Base-by-base conservation (phyloP, 2,888 invertebrate genomes). In the Polydrusus tereticollis region DNA sequence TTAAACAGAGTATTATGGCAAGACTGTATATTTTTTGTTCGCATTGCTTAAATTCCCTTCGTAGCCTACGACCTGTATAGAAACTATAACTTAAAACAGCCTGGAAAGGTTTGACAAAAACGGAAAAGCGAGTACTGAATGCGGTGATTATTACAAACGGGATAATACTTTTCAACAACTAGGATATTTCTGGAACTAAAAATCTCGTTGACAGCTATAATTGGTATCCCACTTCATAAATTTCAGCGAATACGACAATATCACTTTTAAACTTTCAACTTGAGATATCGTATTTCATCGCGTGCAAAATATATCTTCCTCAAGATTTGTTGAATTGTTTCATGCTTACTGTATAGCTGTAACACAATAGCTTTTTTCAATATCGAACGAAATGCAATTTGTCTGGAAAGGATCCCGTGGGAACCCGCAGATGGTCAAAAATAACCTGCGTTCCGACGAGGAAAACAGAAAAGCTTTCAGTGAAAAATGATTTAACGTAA, bases 281-380 rank as follows among this genome's bases (percentile, higher is more conserved):
- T 41, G 16, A 16, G 16, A 41, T 41, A 16, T 41, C 6, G 16
- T 41, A 41, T 41, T 41, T 41, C 6, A 3, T 41, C 12, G 16
- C 16, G 16, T 45, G 21, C 20, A 20, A 20, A n/a, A 47, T 23
- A 23, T 23, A 1, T 20, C 20, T 10, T 23, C n/a, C 21, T 23
- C 21, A 21, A 47, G 47, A 47, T 47, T 47, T 47, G 4, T n/a
- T 16, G n/a, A 23, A 47, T 47, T 23, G n/a, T 47, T 23, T 23
- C 23, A 47, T 23, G 23, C n/a, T 21, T 47, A 14, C 47, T 10
- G 47, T 23, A n/a, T 23, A 47, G 20, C 47, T 12, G 21, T 47
- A 47, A 47, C n/a, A 47, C 47, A 47, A 47, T 21, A 47, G 47
- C 47, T 23, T 47, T 47, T 47, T 47, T 45, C 47, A 21, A 23